Evolutionary conservation across 1,140 invertebrate genomes (phyloP).

Genomic region (Zaprionus lachaisei): DNA sequence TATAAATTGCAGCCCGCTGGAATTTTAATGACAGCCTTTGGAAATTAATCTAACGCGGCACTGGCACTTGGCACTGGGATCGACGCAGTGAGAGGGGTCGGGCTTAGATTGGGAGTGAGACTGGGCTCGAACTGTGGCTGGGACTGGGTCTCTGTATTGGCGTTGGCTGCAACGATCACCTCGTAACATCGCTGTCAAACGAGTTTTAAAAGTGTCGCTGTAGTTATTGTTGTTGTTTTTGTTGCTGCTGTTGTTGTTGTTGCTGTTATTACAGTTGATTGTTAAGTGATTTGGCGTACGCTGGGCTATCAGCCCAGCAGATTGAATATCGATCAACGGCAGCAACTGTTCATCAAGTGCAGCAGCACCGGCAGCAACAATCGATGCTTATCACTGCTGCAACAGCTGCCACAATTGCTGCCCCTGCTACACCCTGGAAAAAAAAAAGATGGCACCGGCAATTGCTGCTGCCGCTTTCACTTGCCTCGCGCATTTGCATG

Average conservation of each 20-base stretch:
- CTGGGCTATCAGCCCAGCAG: slow-evolving; percentile 53
- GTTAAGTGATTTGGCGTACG: slow-evolving; percentile 68
- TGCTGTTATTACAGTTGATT: slow-evolving; percentile 58
- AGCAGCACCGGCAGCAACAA: neutral
- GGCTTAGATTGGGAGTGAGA: neutral
- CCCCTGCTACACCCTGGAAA: neutral
- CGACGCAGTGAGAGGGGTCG: no score
- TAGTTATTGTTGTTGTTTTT: slow-evolving; percentile 32
- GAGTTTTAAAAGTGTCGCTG: slow-evolving; percentile 77
- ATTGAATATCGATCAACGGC: slow-evolving; percentile 36
- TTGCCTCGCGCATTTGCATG: slow-evolving; percentile 70
- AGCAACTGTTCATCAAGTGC: slow-evolving; percentile 1
- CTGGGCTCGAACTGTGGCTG: neutral
- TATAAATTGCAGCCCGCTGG: slow-evolving; percentile 79
- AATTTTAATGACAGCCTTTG: slow-evolving; percentile 83
- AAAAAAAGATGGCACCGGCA: slow-evolving; percentile 35
- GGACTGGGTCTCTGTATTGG: neutral
- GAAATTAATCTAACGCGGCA: slow-evolving; percentile 79
- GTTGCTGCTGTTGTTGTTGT: slow-evolving; percentile 30
- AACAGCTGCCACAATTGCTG: neutral
- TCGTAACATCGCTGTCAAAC: slow-evolving; percentile 69
- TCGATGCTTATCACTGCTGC: slow-evolving; percentile 54
- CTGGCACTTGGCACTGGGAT: slow-evolving; percentile 42
- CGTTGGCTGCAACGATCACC: slow-evolving; percentile 21
- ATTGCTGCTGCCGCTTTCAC: slow-evolving; percentile 61